Conservation (phyloP, 2,113 vertebrate species). For the Ailurus styani region DNA sequence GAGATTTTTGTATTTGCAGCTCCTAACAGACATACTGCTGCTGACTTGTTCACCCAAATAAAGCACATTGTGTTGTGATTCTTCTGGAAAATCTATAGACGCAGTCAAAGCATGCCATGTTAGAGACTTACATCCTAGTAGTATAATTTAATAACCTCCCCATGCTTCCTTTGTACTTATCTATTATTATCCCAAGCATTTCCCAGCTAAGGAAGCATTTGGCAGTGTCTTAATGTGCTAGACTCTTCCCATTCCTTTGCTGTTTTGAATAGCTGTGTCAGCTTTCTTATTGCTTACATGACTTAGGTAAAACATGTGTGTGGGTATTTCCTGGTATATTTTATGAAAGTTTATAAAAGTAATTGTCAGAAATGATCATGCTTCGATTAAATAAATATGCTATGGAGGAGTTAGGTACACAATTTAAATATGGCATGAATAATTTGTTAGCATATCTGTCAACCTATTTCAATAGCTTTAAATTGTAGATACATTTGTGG, state of each 20-base stretch:
- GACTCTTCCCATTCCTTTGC: constrained; percentile 34
- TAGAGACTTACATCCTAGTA: constrained; percentile 5
- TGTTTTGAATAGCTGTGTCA: constrained; percentile 43
- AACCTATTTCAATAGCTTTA: constrained; percentile 61
- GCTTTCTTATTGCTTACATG: constrained; percentile 61
- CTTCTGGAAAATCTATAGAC: constrained; percentile 9
- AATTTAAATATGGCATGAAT: constrained; percentile 76
- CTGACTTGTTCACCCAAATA: background rate
- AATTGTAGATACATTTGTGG: constrained; percentile 61
- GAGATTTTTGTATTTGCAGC: background rate
- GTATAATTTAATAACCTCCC: constrained; percentile 47
- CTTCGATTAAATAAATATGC: constrained; percentile 79
- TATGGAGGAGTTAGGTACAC: constrained; percentile 54
- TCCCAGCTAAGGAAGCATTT: constrained; percentile 36
- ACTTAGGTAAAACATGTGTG: constrained; percentile 62
- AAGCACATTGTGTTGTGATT: background rate
- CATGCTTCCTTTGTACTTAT: constrained; percentile 44
- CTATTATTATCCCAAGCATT: constrained; percentile 35
- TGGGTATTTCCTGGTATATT: constrained; percentile 69
- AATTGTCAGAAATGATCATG: constrained; percentile 78
- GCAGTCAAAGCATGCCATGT: constrained; percentile 2
- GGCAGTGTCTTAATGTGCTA: constrained; percentile 16
- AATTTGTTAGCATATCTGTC: constrained; percentile 73
- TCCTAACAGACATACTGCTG: background rate
- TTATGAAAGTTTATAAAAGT: constrained; percentile 72